Evolutionary conservation across 2,888 invertebrate species (phyloP).

Genomic region (Theristus sp.): DNA sequence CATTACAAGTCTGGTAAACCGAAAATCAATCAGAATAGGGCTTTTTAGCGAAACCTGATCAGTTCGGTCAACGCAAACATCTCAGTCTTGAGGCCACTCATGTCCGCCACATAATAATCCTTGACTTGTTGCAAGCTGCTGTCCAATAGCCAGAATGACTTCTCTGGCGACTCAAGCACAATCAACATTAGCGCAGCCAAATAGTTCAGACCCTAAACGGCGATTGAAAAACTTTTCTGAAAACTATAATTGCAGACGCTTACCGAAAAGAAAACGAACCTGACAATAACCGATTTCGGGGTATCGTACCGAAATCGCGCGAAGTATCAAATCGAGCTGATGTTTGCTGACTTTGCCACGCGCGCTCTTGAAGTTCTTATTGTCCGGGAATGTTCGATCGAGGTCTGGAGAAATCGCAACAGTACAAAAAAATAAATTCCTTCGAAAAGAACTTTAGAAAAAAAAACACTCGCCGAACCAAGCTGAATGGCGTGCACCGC

Average conservation of each 20-base stretch:
- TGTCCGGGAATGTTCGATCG: constrained; percentile 82
- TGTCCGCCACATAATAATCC: constrained; percentile 65
- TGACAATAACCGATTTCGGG: constrained; percentile 72
- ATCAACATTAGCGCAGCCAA: constrained; percentile 66
- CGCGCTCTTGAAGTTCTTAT: constrained; percentile 52
- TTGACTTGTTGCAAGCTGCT: constrained; percentile 62
- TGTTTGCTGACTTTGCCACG: constrained; percentile 36
- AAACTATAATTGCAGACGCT: too few species aligned
- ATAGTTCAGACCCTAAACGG: constrained; percentile 74
- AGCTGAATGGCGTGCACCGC: constrained; percentile 58
- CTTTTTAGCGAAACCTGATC: constrained; percentile 23
- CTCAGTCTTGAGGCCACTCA: constrained; percentile 71
- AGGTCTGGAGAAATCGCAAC: constrained; percentile 47
- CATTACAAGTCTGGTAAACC: too few species aligned
- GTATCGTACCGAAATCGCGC: constrained; percentile 73
- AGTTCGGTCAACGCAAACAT: constrained; percentile 71
- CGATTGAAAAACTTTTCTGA: too few species aligned
- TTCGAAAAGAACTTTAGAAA: too few species aligned
- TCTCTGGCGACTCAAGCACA: constrained; percentile 70
- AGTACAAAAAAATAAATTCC: neutral
- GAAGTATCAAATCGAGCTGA: constrained; percentile 61
- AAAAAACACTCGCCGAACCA: constrained; percentile 25
- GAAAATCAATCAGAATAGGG: neutral
- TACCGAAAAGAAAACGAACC: too few species aligned
- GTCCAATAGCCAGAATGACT: constrained; percentile 77